A percentile compares a stretch with the other conserved stretches of the same genome.
phyloP scores from a whole-genome alignment of 2,113 vertebrate species.

The Tachysurus fulvidraco region DNA sequence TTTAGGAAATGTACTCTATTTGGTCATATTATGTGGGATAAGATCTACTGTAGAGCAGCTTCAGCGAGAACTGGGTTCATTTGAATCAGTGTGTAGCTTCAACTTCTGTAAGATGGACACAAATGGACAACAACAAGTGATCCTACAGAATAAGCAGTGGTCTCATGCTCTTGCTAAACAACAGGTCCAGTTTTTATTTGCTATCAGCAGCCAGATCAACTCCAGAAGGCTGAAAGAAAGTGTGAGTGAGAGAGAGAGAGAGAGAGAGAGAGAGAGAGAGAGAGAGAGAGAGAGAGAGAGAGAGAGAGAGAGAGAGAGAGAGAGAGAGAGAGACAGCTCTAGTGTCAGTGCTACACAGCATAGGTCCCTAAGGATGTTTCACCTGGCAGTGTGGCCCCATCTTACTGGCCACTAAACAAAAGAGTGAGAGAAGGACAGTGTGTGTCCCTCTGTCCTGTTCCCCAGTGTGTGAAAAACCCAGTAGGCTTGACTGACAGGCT shows the following conservation, averaged over 20 bases:
- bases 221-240: slow-evolving; percentile 38
- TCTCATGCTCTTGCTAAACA: background rate
- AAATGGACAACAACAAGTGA: background rate
- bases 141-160: slow-evolving; percentile 7
- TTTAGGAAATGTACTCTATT: background rate
- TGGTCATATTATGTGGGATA: background rate
- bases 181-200: slow-evolving; percentile 32
- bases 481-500: slow-evolving; percentile 91
- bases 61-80: background rate
- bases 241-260: slow-evolving; percentile 15
- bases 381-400: slow-evolving; percentile 57
- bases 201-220: slow-evolving; percentile 42
- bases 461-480: slow-evolving; percentile 87
- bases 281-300: slow-evolving; percentile 5
- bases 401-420: slow-evolving; percentile 56
- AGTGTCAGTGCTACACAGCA: slow-evolving; percentile 48
- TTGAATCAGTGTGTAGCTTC: background rate
- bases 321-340: slow-evolving; percentile 50
- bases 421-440: slow-evolving; percentile 44
- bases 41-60: background rate
- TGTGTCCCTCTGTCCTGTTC: slow-evolving; percentile 42
- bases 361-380: slow-evolving; percentile 45
- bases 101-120: background rate
- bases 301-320: slow-evolving; percentile 33
- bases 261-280: background rate